Percentiles rank a stretch among this genome's conserved stretches.
These are phyloP conservation scores for Narcine bancroftii DNA, from an alignment of 2,113 vertebrate genomes.

Conservation along the genomic window DNA sequence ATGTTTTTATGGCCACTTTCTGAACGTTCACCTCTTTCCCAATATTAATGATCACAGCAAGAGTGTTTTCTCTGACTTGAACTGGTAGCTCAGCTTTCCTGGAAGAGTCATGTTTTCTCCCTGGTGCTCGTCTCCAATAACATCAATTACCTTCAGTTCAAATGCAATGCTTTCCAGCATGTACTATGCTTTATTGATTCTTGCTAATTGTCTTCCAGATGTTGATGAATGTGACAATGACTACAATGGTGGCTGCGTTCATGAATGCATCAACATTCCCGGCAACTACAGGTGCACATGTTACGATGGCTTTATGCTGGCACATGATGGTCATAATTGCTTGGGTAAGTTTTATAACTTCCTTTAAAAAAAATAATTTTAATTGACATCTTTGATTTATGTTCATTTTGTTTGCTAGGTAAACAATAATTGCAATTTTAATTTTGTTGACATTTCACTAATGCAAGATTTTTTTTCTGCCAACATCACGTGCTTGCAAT, in stretches of 20 bases:
- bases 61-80: conserved; percentile 21
- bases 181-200: conserved; percentile 6
- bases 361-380: not conserved
- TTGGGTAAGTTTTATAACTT: conserved; percentile 63
- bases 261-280: conserved; percentile 95
- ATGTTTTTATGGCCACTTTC: not conserved
- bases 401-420: not conserved
- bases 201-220: conserved; percentile 59
- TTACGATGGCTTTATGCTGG: conserved; percentile 94
- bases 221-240: conserved; percentile 96
- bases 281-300: conserved; percentile 96
- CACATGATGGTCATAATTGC: conserved; percentile 93
- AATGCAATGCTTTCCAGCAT: not conserved
- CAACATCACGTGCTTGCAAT: not conserved
- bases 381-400: not conserved
- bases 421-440: not conserved
- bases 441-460: not conserved
- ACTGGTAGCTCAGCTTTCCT: not conserved
- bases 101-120: not conserved
- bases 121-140: not conserved
- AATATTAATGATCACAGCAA: not conserved
- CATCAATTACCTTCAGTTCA: not conserved
- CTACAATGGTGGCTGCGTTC: conserved; percentile 91
- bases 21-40: not conserved
- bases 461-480: not conserved